Base-by-base conservation (phyloP, 64 coral and sea anemone genomes). In the Stylophora pistillata region DNA sequence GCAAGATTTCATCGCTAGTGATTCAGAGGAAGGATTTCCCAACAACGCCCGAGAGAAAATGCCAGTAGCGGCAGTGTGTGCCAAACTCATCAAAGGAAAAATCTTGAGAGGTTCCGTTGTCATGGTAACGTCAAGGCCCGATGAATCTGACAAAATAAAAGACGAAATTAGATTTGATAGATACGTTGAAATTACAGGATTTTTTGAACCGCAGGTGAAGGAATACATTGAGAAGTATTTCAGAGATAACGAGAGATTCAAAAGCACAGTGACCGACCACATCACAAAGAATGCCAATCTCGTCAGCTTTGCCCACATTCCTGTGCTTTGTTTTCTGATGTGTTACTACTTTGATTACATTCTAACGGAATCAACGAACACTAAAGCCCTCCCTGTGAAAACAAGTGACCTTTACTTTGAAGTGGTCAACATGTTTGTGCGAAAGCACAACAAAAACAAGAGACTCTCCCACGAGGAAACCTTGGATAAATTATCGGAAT, bases 171-270 rank as follows among this genome's bases (percentile, higher is more conserved):
- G 3, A 10, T 82, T 63, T 65, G 79, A 82, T n/a, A 23, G 64
- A 62, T 82, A 82, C 58, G 79, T 82, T 3, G 79, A 82, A 62
- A 82, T 82, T 30, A 62, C 79, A 30, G 79, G 79, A 9, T 82
- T 82, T 53, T 82, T 60, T 55, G 27, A 52, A 10, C 41, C 29
- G 17, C 76, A 78, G 30, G 76, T 82, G 29, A 82, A 31, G 29
- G 58, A 82, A 82, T 82, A 82, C 25, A 82, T 82, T 32, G 79
- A 82, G 41, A 82, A 82, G 58, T 82, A 82, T 31, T 82, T 82
- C 53, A 61, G 64, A 59, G 18, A 4, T 15, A 60, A 82, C 13
- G 79, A 82, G 13, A 16, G 11, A 63, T 16, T 23, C 5, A 82
- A 82, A 32, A 82, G 32, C 57, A 30, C 56, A n/a, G 26, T 82